These are phyloP conservation scores for Amazona finschi DNA, from an alignment of 2,797 vertebrate species.

Conservation along the genomic window DNA sequence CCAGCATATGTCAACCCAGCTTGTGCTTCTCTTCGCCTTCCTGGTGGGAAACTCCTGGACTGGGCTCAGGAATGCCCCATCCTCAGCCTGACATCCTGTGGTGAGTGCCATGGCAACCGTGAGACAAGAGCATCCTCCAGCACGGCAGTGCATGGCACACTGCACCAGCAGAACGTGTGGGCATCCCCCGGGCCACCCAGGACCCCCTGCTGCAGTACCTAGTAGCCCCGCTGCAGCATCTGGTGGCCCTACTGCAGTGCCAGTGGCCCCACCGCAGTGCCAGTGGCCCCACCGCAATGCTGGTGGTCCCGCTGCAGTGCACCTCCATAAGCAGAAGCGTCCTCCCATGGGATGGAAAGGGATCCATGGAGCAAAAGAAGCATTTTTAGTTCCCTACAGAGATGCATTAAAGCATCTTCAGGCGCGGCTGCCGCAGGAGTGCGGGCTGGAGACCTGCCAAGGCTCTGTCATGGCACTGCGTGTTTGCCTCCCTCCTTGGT, in stretches of 20 bases:
- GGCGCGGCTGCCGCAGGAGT: background rate
- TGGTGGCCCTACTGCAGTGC: background rate
- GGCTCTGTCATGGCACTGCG: background rate
- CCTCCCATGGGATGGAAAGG: background rate
- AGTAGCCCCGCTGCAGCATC: background rate
- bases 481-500: no score
- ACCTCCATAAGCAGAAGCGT: background rate
- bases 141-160: background rate
- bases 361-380: background rate
- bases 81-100: background rate
- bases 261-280: background rate
- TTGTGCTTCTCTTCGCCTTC: background rate
- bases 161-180: background rate
- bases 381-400: background rate
- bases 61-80: background rate
- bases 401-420: background rate
- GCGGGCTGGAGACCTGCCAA: background rate
- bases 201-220: background rate
- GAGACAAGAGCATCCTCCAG: background rate
- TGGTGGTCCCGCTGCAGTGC: background rate
- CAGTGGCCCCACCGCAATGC: background rate
- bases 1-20: accelerated
- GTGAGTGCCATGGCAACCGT: background rate
- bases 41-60: background rate
- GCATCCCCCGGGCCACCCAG: background rate